phyloP scores from a whole-genome alignment of 1,140 invertebrate species.

The Alviniconcha marisindica region DNA sequence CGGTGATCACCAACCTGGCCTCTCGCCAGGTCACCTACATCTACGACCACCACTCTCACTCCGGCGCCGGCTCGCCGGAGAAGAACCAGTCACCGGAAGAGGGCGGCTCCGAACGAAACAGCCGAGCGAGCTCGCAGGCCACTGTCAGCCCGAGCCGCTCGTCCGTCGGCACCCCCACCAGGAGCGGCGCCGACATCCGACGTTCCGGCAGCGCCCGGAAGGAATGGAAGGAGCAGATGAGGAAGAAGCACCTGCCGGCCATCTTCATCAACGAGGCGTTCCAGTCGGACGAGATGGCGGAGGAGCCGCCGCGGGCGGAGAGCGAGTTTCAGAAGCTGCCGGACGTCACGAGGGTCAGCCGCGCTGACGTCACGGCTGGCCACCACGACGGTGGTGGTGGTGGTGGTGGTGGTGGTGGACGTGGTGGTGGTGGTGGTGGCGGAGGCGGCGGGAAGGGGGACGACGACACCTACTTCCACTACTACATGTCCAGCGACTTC shows the following conservation, averaged over 20 bases:
- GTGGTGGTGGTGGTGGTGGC: background rate
- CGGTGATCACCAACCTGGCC: constrained; percentile 39
- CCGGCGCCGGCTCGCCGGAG: background rate
- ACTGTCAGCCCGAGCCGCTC: constrained; percentile 19
- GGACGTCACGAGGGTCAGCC: background rate
- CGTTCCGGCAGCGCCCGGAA: constrained; percentile 39
- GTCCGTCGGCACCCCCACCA: background rate
- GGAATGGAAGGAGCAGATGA: constrained; percentile 59
- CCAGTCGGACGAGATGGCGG: constrained; percentile 37
- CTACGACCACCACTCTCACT: background rate
- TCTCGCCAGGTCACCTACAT: constrained; percentile 10
- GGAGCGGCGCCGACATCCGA: background rate
- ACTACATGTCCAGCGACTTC: constrained; percentile 57
- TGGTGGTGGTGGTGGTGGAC: background rate
- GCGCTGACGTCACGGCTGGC: background rate
- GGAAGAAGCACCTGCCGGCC: constrained; percentile 58
- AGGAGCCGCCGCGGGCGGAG: background rate
- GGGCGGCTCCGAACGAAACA: background rate
- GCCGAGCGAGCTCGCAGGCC: background rate
- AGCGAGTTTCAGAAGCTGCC: background rate
- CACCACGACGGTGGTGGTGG: background rate
- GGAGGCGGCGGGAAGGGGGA: background rate
- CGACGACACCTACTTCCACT: constrained; percentile 43
- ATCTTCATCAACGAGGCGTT: constrained; percentile 57
- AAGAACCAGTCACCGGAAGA: background rate